Evolutionary conservation across 1,140 invertebrate species (phyloP), one percentile per base, ranked within the genome.

Genomic region (Trissolcus basalis): DNA sequence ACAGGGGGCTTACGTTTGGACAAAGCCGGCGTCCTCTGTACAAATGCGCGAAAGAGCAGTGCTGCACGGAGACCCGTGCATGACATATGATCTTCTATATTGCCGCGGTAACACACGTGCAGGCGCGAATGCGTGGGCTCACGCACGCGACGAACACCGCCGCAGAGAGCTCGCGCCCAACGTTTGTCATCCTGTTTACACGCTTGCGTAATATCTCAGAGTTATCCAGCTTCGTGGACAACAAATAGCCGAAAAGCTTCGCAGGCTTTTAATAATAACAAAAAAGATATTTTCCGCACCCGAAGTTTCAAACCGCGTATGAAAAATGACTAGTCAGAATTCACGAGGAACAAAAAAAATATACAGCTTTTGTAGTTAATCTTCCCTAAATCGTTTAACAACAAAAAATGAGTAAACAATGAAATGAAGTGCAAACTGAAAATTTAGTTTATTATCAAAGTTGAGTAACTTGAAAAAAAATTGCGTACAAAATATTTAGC

Each of bases 21-120:
- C 36, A 64, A 64, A 64, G 60, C 60, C 11, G 27, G 39, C 54
- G 70, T 72, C 74, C 69, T 78, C 72, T 78, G 75, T 80, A 70
- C 58, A 81, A 79, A 81, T 78, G 81, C 80, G 80, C 67, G 76
- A 41, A 67, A 14, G 33, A 32, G 11, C 61, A 44, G 48, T 67
- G 53, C 64, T 63, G 59, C 71, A 64, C 55, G 69, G 71, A 68
- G 48, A 78, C 75, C 73, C 81, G 79, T 78, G 79, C 82, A 84
- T 85, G 83, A 85, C 83, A 83, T 85, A 85, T 83, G 83, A 85
- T 85, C 83, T 81, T 77, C 78, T 80, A 85, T 85, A 85, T 85
- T 85, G 82, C 79, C 74, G 68, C 48, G 77, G 73, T 67, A 27
- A 79, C 70, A 78, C 78, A 82, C 78, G 60, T 44, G 67, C 64